These are phyloP conservation scores for Lycaon pictus DNA, from an alignment of 2,113 vertebrate genomes.

Conservation along the genomic window DNA sequence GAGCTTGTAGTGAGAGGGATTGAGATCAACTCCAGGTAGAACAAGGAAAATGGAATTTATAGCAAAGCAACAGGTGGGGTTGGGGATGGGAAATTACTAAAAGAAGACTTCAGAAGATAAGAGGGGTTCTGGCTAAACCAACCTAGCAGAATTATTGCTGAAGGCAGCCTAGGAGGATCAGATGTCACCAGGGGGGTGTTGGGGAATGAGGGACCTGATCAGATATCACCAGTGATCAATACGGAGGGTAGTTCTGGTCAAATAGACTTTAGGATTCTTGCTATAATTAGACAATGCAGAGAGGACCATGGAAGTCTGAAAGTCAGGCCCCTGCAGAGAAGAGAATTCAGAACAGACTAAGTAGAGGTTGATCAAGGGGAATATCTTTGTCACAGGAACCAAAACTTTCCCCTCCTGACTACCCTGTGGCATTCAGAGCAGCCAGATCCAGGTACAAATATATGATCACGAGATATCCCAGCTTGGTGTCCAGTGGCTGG, in stretches of 20 bases:
- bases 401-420: neutral
- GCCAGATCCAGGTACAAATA: neutral
- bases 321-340: neutral
- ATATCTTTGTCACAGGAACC: neutral
- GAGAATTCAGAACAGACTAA: neutral
- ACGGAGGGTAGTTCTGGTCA: neutral
- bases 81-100: neutral
- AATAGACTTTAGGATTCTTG: neutral
- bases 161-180: neutral
- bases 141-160: neutral
- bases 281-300: neutral
- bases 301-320: neutral
- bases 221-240: neutral
- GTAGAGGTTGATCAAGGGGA: neutral
- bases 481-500: neutral
- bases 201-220: neutral
- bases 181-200: neutral
- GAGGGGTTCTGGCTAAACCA: neutral
- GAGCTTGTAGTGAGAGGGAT: neutral
- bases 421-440: neutral
- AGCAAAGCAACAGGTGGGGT: neutral
- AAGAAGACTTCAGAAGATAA: neutral
- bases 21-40: neutral
- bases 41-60: neutral
- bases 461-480: neutral